Evolutionary conservation across 2,888 invertebrate species (phyloP), one percentile per base, ranked within the genome.

Genomic region (Hirudinaria manillensis): DNA sequence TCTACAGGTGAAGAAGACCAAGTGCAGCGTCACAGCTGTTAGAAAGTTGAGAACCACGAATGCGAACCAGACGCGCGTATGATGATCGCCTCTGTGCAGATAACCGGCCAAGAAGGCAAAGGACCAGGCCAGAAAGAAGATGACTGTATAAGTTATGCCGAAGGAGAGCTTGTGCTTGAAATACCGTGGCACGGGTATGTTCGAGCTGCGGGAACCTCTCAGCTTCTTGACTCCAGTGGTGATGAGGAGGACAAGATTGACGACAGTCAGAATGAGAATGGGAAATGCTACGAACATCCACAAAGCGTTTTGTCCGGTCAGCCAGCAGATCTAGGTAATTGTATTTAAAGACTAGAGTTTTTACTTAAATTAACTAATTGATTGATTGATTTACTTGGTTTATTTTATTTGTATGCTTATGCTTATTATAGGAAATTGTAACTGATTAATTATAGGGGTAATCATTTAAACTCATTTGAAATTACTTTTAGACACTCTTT

Each of bases 281-380:
- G 73, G 73, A 13, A 73, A 65, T 3, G 65, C 73, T 21, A 73
- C 19, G 65, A 73, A 73, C 24, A 51, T n/a, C 73, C 73, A 73
- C 34, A 73, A 36, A 36, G 73, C 73, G 16, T 65, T 36, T 29
- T 73, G n/a, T 16, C 73, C 73, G n/a, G 73, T 73, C 65, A 73
- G 32, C 36, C 32, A 73, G 45, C 73, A 6, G 24, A 73, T 38
- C 73, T 73, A 55, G 32, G 4, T n/a, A 53, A 72, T 45, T 51
- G 13, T 45, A 70, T n/a, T 29, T n/a, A 29, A 32, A 29, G 19
- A 68, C 32, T 29, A 34, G 19, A 68, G 21, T 21, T 21, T 21
- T n/a, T 32, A 19, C 3, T 4, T 24, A 68, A 13, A 10, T 7
- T 6, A 7, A 61, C 13, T 27, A 4, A 27, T 61, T 24, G 29